Evolutionary conservation across 2,113 vertebrate genomes (phyloP).

Genomic region (Istiophorus platypterus): DNA sequence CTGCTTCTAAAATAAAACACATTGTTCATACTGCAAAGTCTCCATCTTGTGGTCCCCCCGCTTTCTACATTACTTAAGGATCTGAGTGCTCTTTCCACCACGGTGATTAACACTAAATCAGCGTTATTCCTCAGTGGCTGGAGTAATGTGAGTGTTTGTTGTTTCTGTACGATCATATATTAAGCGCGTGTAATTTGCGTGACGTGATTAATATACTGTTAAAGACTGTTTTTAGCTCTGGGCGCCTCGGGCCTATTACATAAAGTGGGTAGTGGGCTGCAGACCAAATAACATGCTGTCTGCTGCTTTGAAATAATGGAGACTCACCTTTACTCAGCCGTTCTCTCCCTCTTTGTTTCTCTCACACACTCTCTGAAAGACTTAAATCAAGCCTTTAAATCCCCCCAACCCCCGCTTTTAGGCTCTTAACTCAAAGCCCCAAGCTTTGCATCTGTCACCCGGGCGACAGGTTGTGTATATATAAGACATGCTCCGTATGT

Average conservation of each 20-base stretch:
- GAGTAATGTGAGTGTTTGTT: slow-evolving; percentile 4
- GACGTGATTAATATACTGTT: not conserved
- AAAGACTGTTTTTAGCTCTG: not conserved
- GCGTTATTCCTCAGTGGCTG: not conserved
- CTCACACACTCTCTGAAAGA: slow-evolving; percentile 8
- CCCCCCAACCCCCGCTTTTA: slow-evolving; percentile 21
- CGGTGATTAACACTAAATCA: not conserved
- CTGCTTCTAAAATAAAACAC: not conserved
- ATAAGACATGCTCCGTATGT: not conserved
- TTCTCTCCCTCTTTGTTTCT: not conserved
- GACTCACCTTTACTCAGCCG: slow-evolving; percentile 6
- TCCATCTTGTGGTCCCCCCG: no score
- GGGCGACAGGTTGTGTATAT: slow-evolving; percentile 6
- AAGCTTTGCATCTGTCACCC: slow-evolving; percentile 33
- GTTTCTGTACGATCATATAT: not conserved
- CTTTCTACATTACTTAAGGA: no score
- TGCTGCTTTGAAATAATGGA: slow-evolving; percentile 21
- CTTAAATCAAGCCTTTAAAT: slow-evolving; percentile 27
- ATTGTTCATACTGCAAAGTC: not conserved
- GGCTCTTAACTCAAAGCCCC: slow-evolving; percentile 9
- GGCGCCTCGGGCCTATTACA: slow-evolving; percentile 5
- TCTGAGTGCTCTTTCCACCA: no score
- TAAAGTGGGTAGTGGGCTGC: not conserved
- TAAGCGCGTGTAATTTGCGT: slow-evolving; percentile 7
- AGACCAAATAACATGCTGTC: slow-evolving; percentile 28